These are phyloP conservation scores for Homalodisca vitripennis DNA, from an alignment of 1,140 invertebrate species.

Conservation along the genomic window DNA sequence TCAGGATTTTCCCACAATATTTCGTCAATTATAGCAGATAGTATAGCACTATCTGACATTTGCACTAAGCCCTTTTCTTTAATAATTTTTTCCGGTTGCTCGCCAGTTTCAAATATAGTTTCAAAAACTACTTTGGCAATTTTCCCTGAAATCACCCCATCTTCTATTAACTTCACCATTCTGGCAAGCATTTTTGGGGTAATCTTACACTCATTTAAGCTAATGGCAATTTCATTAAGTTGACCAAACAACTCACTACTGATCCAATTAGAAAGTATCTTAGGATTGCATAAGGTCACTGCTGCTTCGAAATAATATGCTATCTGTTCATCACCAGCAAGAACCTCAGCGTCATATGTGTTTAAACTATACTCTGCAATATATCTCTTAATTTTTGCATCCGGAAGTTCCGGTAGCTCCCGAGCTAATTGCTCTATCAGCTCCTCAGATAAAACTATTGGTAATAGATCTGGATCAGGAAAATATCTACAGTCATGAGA, in stretches of 20 bases:
- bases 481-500: neutral
- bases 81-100: neutral
- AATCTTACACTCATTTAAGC: neutral
- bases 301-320: neutral
- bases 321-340: neutral
- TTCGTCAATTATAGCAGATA: neutral
- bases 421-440: neutral
- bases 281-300: neutral
- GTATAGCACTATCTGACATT: neutral
- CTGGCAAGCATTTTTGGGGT: neutral
- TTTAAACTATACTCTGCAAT: neutral
- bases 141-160: neutral
- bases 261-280: neutral
- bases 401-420: neutral
- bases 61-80: neutral
- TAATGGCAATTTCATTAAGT: neutral
- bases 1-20: neutral
- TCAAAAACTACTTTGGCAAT: neutral
- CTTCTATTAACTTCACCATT: neutral
- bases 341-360: neutral
- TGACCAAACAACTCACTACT: neutral
- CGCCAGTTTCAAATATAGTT: neutral
- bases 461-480: neutral
- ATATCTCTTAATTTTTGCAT: neutral
- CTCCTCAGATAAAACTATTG: neutral